Base-by-base conservation (phyloP, 2,113 vertebrate genomes). In the Hydrolagus affinis region DNA sequence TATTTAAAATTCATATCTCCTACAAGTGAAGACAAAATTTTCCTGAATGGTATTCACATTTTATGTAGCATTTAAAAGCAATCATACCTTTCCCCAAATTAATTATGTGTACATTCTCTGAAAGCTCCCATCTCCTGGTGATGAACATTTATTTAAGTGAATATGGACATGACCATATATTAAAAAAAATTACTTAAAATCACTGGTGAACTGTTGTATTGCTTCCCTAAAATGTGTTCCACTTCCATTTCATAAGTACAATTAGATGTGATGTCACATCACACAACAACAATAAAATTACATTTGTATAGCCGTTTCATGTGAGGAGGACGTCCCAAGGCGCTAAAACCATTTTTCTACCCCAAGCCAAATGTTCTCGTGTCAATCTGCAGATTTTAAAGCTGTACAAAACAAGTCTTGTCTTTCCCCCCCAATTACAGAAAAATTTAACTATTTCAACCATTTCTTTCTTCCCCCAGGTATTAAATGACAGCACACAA, bases 31-130 rank as follows among this genome's bases (percentile, higher is more conserved):
- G 25, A 83, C 78, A 83, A 66, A 83, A 19, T 83, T 28, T 66
- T 80, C 78, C 62, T 83, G 28, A 83, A 83, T 64, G 60, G 23
- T 83, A 25, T 68, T 83, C 78, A 83, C 78, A 32, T 83, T 14
- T 77, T n/a, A 66, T 30, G 78, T 83, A 25, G 23, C 64, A 83
- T 83, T 83, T 83, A 15, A 83, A 25, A 44, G 44, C 25, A 83
- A 66, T 30, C 78, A 83, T 80, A 80, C 59, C 32, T 80, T 83
- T 32, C 30, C 0, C 32, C 4, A 25, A 78, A 83, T 30, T 1
- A 83, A 66, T 11, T 28, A 66, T 83, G 17, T 83, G 78, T 83
- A 83, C 78, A 66, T 66, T 83, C 78, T 83, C 78, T 83, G 78
- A 60, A 83, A 60, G 78, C 78, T 83, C 78, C 78, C 78, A 83